These are phyloP conservation scores for Drosophila siamana DNA, from an alignment of 2,888 invertebrate species.

Conservation along the genomic window DNA sequence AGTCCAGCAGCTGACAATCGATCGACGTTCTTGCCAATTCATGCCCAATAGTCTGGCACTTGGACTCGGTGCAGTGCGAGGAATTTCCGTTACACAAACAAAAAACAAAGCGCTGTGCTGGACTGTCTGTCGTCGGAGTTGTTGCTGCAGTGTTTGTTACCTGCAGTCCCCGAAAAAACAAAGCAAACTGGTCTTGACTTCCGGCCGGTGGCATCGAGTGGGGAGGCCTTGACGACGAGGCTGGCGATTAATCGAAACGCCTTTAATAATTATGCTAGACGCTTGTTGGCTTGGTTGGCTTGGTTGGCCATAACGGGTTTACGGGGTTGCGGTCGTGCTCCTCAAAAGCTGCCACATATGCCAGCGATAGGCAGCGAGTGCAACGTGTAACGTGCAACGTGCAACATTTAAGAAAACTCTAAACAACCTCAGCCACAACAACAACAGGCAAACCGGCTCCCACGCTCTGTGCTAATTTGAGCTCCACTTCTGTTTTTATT, in stretches of 20 bases:
- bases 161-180: slow-evolving; percentile 12
- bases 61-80: slow-evolving; percentile 28
- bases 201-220: slow-evolving; percentile 55
- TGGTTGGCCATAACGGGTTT: slow-evolving; percentile 63
- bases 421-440: slow-evolving; percentile 24
- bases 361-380: slow-evolving; percentile 9
- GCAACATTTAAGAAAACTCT: slow-evolving; percentile 41
- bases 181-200: slow-evolving; percentile 72
- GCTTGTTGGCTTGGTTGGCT: slow-evolving; percentile 44
- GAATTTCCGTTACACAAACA: slow-evolving; percentile 65
- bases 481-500: slow-evolving; percentile 64
- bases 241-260: slow-evolving; percentile 44
- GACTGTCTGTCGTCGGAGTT: not conserved
- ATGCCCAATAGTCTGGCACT: slow-evolving; percentile 45
- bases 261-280: slow-evolving; percentile 52
- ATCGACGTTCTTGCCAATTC: slow-evolving; percentile 44
- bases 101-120: slow-evolving; percentile 1
- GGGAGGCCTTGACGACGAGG: slow-evolving; percentile 61
- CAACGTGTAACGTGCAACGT: slow-evolving; percentile 28
- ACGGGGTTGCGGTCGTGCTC: slow-evolving; percentile 33
- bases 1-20: not conserved
- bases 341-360: slow-evolving; percentile 13
- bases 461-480: slow-evolving; percentile 83
- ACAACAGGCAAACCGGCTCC: slow-evolving; percentile 70
- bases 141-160: not conserved